Evolutionary conservation across 37 sponge, comb jelly and placozoan species (phyloP).

Genomic region (Hormiphora californensis): DNA sequence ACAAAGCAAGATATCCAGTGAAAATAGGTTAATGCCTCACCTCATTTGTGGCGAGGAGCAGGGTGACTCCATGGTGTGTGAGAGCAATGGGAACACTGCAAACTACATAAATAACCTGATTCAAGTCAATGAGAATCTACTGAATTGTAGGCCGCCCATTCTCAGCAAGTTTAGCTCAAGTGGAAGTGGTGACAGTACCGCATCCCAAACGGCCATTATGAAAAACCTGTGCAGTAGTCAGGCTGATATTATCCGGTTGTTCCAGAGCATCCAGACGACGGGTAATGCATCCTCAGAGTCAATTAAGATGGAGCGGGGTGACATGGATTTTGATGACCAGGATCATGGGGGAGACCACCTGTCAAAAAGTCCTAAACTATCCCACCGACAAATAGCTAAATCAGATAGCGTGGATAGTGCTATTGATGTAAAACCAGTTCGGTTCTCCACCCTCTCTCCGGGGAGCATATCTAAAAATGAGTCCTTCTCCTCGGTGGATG

Average conservation of each 20-base stretch:
- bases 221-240: background rate
- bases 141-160: slow-evolving; percentile 4
- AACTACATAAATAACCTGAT: slow-evolving; percentile 31
- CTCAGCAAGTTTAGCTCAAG: background rate
- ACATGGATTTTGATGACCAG: slow-evolving; percentile 22
- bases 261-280: background rate
- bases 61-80: background rate
- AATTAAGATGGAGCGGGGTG: background rate
- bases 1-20: background rate
- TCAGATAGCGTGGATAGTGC: slow-evolving; percentile 15
- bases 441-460: background rate
- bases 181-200: background rate
- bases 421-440: too few relatives aligned
- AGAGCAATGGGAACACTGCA: background rate
- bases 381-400: background rate
- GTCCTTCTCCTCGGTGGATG: slow-evolving; percentile 31
- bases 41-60: background rate
- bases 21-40: background rate
- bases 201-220: background rate
- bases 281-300: background rate
- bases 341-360: background rate
- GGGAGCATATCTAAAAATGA: background rate
- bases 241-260: too few relatives aligned
- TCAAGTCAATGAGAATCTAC: slow-evolving; percentile 47
- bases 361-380: background rate